These are phyloP conservation scores for Drosophila phalerata DNA, from an alignment of 2,888 invertebrate genomes.

Conservation along the genomic window DNA sequence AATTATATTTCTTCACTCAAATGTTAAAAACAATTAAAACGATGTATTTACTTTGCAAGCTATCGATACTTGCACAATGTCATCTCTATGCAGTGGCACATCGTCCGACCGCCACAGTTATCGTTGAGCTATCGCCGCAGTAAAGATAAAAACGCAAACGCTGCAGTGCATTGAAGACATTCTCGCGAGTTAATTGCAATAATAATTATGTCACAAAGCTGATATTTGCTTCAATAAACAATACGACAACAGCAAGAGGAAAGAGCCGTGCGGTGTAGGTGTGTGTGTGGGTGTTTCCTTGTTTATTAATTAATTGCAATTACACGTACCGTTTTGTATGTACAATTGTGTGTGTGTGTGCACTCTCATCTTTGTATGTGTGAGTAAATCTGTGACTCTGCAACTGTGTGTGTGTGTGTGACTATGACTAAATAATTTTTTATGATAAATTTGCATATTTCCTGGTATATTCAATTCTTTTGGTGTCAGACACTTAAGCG, in stretches of 20 bases:
- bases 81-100: not conserved
- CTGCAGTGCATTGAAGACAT: conserved; percentile 43
- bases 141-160: conserved; percentile 62
- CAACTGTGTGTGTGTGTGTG: conserved; percentile 20
- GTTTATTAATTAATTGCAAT: conserved; percentile 57
- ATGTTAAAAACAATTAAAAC: not conserved
- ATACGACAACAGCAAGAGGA: conserved; percentile 29
- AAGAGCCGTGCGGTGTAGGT: conserved; percentile 47
- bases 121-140: conserved; percentile 48
- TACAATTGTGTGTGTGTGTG: conserved; percentile 27
- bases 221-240: conserved; percentile 49
- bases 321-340: conserved; percentile 41
- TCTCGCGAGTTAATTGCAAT: conserved; percentile 57
- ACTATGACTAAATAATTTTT: conserved; percentile 50
- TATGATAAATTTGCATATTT: conserved; percentile 59
- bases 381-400: conserved; percentile 25
- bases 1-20: not conserved
- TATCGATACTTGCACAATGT: conserved; percentile 2
- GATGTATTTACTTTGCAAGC: not conserved
- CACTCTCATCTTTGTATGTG: conserved; percentile 43
- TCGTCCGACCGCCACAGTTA: conserved; percentile 4
- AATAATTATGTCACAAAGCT: conserved; percentile 66
- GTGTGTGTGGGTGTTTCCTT: conserved; percentile 50
- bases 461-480: conserved; percentile 27
- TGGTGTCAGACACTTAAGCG: conserved; percentile 28